Conservation (phyloP, 2,113 vertebrate species). For the Emydura subglobosa region DNA sequence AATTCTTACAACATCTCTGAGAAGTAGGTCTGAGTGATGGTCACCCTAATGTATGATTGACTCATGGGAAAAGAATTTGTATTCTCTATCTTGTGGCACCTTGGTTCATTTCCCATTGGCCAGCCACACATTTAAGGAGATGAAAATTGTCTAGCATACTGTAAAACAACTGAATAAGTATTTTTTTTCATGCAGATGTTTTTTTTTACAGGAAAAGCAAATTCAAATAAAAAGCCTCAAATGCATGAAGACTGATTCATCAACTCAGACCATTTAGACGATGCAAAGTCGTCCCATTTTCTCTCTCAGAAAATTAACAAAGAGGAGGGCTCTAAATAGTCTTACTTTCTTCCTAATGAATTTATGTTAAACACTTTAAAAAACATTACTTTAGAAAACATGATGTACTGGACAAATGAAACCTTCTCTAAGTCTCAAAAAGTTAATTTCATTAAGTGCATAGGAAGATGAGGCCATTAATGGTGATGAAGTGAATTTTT, state of each 20-base stretch:
- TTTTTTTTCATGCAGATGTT: not conserved
- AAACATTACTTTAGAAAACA: not conserved
- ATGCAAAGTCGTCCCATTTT: not conserved
- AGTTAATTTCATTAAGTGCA: not conserved
- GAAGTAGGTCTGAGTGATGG: not conserved
- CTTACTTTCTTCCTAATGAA: not conserved
- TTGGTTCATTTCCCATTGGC: not conserved
- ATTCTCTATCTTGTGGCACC: not conserved
- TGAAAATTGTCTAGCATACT: not conserved
- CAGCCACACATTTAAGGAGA: not conserved
- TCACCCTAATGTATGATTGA: not conserved
- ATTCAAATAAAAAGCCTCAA: not conserved
- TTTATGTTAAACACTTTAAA: not conserved
- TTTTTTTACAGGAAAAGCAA: not conserved
- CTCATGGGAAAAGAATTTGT: not conserved
- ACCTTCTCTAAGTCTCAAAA: not conserved
- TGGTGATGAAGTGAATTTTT: not conserved
- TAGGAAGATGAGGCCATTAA: not conserved
- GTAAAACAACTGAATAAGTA: not conserved
- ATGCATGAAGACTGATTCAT: not conserved
- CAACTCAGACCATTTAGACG: not conserved
- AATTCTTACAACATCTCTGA: not conserved
- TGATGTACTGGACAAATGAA: not conserved
- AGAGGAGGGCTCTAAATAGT: not conserved
- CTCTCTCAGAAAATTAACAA: not conserved